Evolutionary conservation across 2,888 invertebrate genomes (phyloP).

Genomic region (Drosophila histrio): DNA sequence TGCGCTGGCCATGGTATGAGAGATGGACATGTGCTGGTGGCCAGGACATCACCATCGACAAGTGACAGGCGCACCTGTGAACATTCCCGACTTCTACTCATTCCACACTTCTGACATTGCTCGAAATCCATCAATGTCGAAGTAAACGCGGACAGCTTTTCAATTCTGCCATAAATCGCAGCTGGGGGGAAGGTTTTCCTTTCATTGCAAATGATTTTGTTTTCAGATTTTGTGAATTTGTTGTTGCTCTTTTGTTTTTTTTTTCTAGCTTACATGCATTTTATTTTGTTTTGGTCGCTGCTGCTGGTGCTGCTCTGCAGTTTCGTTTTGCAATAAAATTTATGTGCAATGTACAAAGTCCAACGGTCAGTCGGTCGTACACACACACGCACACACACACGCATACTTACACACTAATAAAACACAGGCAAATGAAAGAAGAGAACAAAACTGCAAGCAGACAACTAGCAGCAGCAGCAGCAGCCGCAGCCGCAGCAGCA

Average conservation of each 20-base stretch:
- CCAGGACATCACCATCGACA: conserved; percentile 37
- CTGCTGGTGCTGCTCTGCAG: conserved; percentile 34
- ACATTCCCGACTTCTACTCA: background rate
- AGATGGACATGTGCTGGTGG: background rate
- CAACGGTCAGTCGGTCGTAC: conserved; percentile 73
- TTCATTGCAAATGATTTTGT: conserved; percentile 19
- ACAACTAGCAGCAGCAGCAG: background rate
- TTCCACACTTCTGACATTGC: background rate
- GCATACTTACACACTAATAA: conserved; percentile 17
- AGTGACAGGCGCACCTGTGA: conserved; percentile 45
- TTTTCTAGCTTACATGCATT: conserved; percentile 44
- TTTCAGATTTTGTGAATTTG: conserved; percentile 4
- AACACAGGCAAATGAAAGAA: conserved; percentile 43
- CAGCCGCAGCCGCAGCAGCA: conserved; percentile 5
- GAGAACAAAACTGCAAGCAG: conserved; percentile 42
- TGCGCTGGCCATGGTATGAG: conserved; percentile 9
- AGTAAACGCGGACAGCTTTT: conserved; percentile 28
- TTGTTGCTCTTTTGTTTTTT: conserved; percentile 35
- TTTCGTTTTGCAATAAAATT: conserved; percentile 65
- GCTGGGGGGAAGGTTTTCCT: conserved; percentile 15
- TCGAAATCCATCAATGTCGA: conserved; percentile 49
- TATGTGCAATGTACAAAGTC: conserved; percentile 77
- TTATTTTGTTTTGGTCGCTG: conserved; percentile 36
- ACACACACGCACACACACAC: conserved; percentile 20
- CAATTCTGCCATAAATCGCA: conserved; percentile 48